These are phyloP conservation scores for Napeogenes sylphis DNA, from an alignment of 2,888 invertebrate genomes.

Conservation along the genomic window DNA sequence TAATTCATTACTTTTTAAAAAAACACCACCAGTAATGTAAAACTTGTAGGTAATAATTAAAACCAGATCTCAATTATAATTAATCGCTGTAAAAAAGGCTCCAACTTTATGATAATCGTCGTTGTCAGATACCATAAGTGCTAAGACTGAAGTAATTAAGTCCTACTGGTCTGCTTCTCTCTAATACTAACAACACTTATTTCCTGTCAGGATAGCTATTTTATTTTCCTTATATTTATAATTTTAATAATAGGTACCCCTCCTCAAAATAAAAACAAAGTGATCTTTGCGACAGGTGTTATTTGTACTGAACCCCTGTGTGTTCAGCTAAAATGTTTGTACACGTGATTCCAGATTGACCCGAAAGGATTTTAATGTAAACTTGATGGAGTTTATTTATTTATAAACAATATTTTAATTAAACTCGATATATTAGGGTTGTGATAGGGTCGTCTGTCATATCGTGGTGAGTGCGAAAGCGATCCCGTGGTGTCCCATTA, in stretches of 20 bases:
- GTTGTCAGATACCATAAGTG: constrained; percentile 20
- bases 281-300: background rate
- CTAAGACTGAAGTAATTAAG: too few relatives aligned
- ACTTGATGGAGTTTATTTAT: background rate
- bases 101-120: constrained; percentile 23
- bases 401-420: constrained; percentile 6
- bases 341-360: constrained; percentile 29
- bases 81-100: constrained; percentile 8
- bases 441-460: too few relatives aligned
- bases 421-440: constrained; percentile 4
- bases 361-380: background rate
- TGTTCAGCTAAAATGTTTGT: constrained; percentile 69
- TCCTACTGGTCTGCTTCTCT: constrained; percentile 10
- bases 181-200: background rate
- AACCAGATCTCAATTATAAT: background rate
- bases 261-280: background rate
- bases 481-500: too few relatives aligned
- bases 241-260: too few relatives aligned
- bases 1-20: too few relatives aligned
- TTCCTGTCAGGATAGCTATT: too few relatives aligned
- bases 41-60: too few relatives aligned
- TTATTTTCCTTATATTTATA: too few relatives aligned
- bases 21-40: too few relatives aligned
- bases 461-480: too few relatives aligned
- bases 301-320: constrained; percentile 43